phyloP scores from a whole-genome alignment of 2,888 invertebrate species.

The Cotesia congregata region DNA sequence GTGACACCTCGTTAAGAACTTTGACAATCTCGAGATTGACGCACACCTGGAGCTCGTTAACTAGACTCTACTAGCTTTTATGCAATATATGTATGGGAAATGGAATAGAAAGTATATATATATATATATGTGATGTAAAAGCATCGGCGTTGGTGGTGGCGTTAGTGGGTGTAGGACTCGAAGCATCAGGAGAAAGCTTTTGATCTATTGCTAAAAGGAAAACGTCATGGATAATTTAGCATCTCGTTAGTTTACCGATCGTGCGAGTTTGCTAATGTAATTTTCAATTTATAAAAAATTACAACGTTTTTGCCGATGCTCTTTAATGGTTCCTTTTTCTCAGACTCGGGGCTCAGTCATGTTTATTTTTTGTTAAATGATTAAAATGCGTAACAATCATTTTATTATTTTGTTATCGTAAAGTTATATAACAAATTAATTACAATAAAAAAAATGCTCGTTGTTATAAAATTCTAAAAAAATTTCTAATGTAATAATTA shows the following conservation, averaged over 20 bases:
- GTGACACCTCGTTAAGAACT: slow-evolving; percentile 47
- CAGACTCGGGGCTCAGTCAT: no score
- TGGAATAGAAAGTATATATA: background rate
- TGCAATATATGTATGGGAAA: background rate
- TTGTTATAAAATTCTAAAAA: no score
- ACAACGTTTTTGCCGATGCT: background rate
- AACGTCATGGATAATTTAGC: slow-evolving; percentile 40
- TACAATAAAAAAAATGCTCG: no score
- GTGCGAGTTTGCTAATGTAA: slow-evolving; percentile 3
- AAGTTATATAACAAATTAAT: no score
- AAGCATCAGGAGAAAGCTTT: slow-evolving; percentile 43
- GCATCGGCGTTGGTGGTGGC: background rate
- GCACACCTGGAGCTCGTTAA: slow-evolving; percentile 40
- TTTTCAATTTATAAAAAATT: slow-evolving; percentile 15
- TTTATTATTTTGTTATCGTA: no score
- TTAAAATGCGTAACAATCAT: background rate
- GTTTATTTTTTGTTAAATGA: background rate
- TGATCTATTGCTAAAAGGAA: slow-evolving; percentile 55
- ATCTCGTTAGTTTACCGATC: slow-evolving; percentile 36
- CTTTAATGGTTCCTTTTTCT: background rate
- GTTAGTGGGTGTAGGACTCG: slow-evolving; percentile 15
- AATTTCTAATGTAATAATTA: no score
- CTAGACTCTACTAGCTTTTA: slow-evolving; percentile 16
- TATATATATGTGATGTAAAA: background rate
- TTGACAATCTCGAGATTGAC: slow-evolving; percentile 48